phyloP scores from a whole-genome alignment of 2,797 vertebrate genomes.

The Parauchenoglanis ngamensis region DNA sequence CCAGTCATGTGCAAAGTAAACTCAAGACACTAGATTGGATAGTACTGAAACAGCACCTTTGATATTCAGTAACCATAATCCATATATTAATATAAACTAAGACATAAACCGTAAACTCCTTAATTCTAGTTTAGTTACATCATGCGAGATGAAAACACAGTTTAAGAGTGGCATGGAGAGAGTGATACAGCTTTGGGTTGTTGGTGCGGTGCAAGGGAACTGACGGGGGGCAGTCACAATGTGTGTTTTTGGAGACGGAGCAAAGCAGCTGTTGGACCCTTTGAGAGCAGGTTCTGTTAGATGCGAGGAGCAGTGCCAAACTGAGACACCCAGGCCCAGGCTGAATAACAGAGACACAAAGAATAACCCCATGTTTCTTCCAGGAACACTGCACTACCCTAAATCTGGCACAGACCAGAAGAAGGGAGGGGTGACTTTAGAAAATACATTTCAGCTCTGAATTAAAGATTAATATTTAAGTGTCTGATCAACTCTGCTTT shows the following conservation, averaged over 20 bases:
- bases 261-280: conserved; percentile 53
- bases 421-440: background rate
- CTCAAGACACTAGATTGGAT: background rate
- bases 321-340: conserved; percentile 30
- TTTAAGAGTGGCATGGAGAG: conserved; percentile 6
- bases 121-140: conserved; percentile 18
- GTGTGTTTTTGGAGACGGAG: conserved; percentile 36
- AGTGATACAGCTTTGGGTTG: conserved; percentile 5
- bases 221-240: conserved; percentile 42
- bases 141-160: background rate
- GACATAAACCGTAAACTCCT: conserved; percentile 26
- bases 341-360: conserved; percentile 49
- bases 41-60: background rate
- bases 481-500: background rate
- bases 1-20: background rate
- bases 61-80: conserved; percentile 4
- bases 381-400: conserved; percentile 28
- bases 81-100: conserved; percentile 5
- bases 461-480: conserved; percentile 14
- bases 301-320: conserved; percentile 45
- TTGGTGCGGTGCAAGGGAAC: conserved; percentile 24
- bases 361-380: conserved; percentile 39
- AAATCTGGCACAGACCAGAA: conserved; percentile 37
- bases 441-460: conserved; percentile 1
- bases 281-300: conserved; percentile 54